These are phyloP conservation scores for Recurvirostra avosetta DNA, from an alignment of 2,113 vertebrate species.

Conservation along the genomic window DNA sequence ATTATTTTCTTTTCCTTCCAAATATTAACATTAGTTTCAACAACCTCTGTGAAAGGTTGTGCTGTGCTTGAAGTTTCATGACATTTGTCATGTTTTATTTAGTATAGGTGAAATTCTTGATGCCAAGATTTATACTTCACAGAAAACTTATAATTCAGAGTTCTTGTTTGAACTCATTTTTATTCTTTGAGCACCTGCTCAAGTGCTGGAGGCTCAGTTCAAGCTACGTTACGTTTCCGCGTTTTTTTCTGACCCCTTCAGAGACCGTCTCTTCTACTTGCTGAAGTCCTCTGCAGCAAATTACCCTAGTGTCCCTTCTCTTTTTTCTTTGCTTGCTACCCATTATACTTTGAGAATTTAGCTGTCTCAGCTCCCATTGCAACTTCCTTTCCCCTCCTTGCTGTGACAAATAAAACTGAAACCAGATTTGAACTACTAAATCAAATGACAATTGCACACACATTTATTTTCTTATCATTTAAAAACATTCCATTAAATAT, in stretches of 20 bases:
- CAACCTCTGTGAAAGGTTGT: neutral
- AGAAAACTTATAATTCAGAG: neutral
- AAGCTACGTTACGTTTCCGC: neutral
- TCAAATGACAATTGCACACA: neutral
- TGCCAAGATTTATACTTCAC: neutral
- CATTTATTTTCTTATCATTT: neutral
- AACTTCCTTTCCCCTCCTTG: neutral
- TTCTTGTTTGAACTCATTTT: neutral
- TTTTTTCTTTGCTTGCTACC: neutral
- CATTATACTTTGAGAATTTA: neutral
- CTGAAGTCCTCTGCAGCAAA: neutral
- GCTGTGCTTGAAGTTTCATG: neutral
- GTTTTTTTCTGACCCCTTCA: neutral
- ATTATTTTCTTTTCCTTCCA: neutral
- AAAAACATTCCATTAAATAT: neutral
- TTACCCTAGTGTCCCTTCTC: neutral
- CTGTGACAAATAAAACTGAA: neutral
- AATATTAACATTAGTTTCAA: neutral
- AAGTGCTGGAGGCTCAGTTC: neutral
- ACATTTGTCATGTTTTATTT: neutral
- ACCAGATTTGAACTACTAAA: neutral
- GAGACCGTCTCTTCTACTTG: neutral
- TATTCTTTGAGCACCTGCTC: neutral
- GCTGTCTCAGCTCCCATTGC: neutral
- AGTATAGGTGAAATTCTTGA: neutral